phyloP scores from a whole-genome alignment of 2,888 invertebrate species.

The Azorinus chamasolen region DNA sequence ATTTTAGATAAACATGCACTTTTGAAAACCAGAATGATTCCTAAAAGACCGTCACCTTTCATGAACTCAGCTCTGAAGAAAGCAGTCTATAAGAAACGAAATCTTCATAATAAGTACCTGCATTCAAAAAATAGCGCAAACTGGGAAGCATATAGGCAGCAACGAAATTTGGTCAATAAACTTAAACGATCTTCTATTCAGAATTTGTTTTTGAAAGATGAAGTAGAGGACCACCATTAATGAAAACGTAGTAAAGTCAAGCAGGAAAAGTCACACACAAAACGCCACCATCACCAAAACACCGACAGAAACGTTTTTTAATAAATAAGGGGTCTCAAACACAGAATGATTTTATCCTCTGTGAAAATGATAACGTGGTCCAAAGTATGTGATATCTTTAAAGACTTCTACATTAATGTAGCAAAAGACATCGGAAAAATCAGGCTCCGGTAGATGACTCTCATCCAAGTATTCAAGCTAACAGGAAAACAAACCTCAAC shows the following conservation, averaged over 20 bases:
- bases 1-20: constrained; percentile 41
- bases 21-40: constrained; percentile 18
- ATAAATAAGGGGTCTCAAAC: constrained; percentile 6
- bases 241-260: too few species aligned
- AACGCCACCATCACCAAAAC: too few species aligned
- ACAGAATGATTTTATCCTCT: constrained; percentile 7
- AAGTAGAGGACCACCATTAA: constrained; percentile 31
- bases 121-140: neutral
- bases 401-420: constrained; percentile 30
- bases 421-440: constrained; percentile 17
- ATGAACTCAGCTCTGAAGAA: constrained; percentile 18
- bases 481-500: too few species aligned
- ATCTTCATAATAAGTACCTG: constrained; percentile 8
- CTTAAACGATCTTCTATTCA: constrained; percentile 7
- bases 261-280: too few species aligned
- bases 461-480: too few species aligned
- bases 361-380: constrained; percentile 14
- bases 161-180: constrained; percentile 21
- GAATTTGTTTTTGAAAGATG: constrained; percentile 7
- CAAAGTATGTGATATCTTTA: constrained; percentile 7
- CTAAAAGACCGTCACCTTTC: constrained; percentile 7
- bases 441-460: neutral
- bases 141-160: constrained; percentile 27
- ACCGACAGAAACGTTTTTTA: constrained; percentile 20
- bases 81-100: constrained; percentile 20